These are phyloP conservation scores for Fragum whitleyi DNA, from an alignment of 2,888 invertebrate species.

Conservation along the genomic window DNA sequence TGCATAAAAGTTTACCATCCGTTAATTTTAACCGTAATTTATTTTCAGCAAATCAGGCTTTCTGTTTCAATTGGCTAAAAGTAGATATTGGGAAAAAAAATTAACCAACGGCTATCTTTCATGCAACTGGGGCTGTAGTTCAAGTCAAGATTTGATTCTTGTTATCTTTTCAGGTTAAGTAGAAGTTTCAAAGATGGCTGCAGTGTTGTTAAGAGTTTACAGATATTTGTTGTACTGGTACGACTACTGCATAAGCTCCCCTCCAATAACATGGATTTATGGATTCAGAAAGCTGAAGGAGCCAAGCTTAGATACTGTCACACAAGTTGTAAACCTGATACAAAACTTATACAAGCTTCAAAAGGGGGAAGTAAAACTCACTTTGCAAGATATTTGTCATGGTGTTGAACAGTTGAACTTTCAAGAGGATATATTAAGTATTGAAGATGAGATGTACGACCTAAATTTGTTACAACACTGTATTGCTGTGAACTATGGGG, in stretches of 20 bases:
- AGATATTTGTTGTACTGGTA: constrained; percentile 68
- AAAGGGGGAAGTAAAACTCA: constrained; percentile 25
- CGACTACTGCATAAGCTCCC: constrained; percentile 69
- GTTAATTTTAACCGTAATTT: too few species aligned
- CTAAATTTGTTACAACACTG: constrained; percentile 91
- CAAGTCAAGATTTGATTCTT: too few species aligned
- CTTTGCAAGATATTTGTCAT: constrained; percentile 40
- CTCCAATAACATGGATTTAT: constrained; percentile 72
- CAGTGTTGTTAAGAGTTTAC: constrained; percentile 62
- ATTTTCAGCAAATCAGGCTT: too few species aligned
- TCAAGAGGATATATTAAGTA: constrained; percentile 73
- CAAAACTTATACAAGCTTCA: constrained; percentile 60
- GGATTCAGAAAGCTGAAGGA: constrained; percentile 50
- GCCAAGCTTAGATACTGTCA: constrained; percentile 62
- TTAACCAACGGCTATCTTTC: too few species aligned
- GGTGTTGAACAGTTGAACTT: constrained; percentile 65
- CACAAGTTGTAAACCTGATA: constrained; percentile 59
- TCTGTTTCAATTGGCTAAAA: too few species aligned
- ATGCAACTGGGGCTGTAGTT: too few species aligned
- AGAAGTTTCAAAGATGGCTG: constrained; percentile 51
- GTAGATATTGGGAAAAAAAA: too few species aligned
- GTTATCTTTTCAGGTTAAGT: background rate
- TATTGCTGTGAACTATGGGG: constrained; percentile 89
- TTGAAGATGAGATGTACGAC: constrained; percentile 88
- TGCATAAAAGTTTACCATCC: too few species aligned